Percentiles rank a stretch among this genome's conserved stretches.
These are phyloP conservation scores for Chaunax sp. DNA, from an alignment of 2,797 vertebrate genomes.

Conservation along the genomic window DNA sequence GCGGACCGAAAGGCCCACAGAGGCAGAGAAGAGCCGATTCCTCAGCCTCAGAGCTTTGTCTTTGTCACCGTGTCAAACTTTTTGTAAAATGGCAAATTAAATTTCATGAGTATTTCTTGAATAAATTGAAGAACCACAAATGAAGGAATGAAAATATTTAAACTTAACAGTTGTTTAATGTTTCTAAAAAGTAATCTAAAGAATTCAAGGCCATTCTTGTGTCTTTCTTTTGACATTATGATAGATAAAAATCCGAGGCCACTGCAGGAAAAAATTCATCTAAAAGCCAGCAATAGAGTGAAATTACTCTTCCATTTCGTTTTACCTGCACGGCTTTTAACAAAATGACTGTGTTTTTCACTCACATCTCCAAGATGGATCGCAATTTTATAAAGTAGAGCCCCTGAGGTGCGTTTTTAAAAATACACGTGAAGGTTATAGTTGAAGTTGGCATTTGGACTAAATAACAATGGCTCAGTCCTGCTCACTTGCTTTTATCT, in stretches of 20 bases:
- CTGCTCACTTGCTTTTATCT: conserved; percentile 29
- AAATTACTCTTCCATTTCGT: conserved; percentile 59
- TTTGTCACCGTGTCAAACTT: conserved; percentile 12
- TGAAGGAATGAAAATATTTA: not conserved
- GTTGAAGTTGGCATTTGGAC: conserved; percentile 61
- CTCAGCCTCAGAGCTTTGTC: conserved; percentile 15
- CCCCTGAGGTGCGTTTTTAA: conserved; percentile 30
- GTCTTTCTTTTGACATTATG: not conserved
- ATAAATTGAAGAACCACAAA: conserved; percentile 1
- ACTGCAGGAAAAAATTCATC: not conserved
- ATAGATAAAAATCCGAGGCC: conserved; percentile 10
- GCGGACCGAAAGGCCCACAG: conserved; percentile 15
- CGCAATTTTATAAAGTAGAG: conserved; percentile 56
- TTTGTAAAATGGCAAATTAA: conserved; percentile 3
- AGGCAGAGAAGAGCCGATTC: conserved; percentile 23
- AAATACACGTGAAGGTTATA: conserved; percentile 41
- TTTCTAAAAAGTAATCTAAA: too few species aligned
- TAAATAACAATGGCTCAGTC: conserved; percentile 37
- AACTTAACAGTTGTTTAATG: not conserved
- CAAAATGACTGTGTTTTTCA: conserved; percentile 61
- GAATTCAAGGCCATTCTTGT: not conserved
- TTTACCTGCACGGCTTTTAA: conserved; percentile 64
- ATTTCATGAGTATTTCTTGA: conserved; percentile 10
- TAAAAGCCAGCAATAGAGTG: conserved; percentile 14
- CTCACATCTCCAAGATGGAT: conserved; percentile 31